phyloP scores from a whole-genome alignment of 1,140 invertebrate genomes.

The Pseudomyrmex dendroicus region DNA sequence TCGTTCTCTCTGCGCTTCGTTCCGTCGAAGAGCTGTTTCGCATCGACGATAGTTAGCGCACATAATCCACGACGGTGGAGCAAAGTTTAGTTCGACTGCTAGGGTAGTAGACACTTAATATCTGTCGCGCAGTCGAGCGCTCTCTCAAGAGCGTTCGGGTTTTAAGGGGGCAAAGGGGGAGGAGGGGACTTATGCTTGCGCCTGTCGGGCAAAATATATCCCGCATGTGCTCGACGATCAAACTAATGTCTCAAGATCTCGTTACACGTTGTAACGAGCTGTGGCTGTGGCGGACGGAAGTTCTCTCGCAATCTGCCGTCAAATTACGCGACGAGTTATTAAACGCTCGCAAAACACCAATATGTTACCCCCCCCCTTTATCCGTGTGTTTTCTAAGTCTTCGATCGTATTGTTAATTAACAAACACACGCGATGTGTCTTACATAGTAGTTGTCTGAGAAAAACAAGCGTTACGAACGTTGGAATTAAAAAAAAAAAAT shows the following conservation, averaged over 20 bases:
- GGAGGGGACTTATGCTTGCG: not conserved
- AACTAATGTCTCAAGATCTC: constrained; percentile 57
- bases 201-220: constrained; percentile 34
- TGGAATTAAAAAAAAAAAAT: too few species aligned
- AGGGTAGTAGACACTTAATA: constrained; percentile 33
- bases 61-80: constrained; percentile 36
- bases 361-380: not conserved
- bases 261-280: constrained; percentile 47
- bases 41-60: constrained; percentile 41
- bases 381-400: not conserved
- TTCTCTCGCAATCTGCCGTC: constrained; percentile 50
- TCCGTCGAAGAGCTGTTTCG: constrained; percentile 7
- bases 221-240: constrained; percentile 51
- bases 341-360: constrained; percentile 3
- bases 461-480: not conserved
- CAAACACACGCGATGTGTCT: not conserved
- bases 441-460: not conserved
- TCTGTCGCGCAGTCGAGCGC: constrained; percentile 33
- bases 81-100: constrained; percentile 33
- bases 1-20: constrained; percentile 7
- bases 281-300: constrained; percentile 6
- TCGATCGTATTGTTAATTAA: not conserved
- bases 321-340: constrained; percentile 48
- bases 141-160: constrained; percentile 28
- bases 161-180: not conserved